Conservation (phyloP, 2,797 vertebrate genomes). For the Uromys caudimaculatus region DNA sequence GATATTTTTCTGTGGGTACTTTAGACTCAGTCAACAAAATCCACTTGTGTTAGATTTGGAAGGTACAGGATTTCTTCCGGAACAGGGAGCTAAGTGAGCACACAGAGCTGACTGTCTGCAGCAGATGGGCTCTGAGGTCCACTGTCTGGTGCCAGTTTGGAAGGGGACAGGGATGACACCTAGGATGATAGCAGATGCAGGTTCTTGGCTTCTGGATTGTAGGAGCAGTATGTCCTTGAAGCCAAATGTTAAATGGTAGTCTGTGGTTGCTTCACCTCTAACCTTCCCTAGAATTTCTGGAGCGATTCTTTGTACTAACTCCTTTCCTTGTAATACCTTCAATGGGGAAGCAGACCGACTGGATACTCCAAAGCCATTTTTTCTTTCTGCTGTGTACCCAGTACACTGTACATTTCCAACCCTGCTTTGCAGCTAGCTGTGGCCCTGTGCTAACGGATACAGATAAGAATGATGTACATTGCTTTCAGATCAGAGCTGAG, state of each 20-base stretch:
- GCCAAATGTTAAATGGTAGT: not conserved
- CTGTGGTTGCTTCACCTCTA: not conserved
- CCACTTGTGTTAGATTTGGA: not conserved
- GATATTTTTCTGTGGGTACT: not conserved
- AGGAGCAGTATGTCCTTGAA: not conserved
- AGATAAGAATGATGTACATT: not conserved
- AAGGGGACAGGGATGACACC: fast-evolving
- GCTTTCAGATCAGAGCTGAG: not conserved
- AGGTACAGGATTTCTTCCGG: not conserved
- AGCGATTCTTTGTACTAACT: not conserved
- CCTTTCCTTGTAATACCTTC: not conserved
- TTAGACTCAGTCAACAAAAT: not conserved
- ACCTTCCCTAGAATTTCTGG: not conserved
- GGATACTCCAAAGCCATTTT: not conserved
- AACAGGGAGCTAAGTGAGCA: not conserved
- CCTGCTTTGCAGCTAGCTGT: not conserved
- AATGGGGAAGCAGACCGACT: not conserved
- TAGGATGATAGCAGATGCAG: not conserved
- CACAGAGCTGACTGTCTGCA: not conserved
- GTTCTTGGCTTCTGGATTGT: not conserved
- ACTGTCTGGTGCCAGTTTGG: not conserved
- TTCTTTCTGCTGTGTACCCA: not conserved
- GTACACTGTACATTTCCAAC: not conserved
- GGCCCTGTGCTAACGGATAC: not conserved
- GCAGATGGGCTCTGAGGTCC: not conserved